Percentiles rank a stretch among this genome's conserved stretches.
Evolutionary conservation across 2,888 invertebrate species (phyloP).

Genomic region (Lobophora halterata): DNA sequence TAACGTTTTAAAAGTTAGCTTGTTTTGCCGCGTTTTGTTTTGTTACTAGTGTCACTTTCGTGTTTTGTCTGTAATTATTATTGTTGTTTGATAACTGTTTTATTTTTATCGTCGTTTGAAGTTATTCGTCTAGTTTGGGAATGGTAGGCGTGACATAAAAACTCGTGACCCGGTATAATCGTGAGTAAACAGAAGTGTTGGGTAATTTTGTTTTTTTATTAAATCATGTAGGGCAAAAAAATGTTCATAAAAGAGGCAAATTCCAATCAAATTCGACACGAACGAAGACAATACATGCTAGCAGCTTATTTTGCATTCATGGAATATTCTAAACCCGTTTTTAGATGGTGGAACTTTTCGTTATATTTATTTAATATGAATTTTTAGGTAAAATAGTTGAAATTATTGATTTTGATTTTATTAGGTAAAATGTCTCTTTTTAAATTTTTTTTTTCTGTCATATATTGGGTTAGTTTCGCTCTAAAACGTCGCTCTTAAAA

Average conservation of each 20-base stretch:
- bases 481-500: no score
- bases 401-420: no score
- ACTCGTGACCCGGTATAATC: slow-evolving; percentile 22
- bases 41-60: slow-evolving; percentile 49
- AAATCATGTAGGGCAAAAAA: slow-evolving; percentile 18
- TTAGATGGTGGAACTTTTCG: background rate
- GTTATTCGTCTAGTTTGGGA: slow-evolving; percentile 26
- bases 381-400: no score
- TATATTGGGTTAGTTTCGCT: no score
- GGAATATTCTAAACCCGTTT: slow-evolving; percentile 64
- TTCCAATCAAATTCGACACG: slow-evolving; percentile 65
- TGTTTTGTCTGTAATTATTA: slow-evolving; percentile 68
- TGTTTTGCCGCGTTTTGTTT: slow-evolving; percentile 60
- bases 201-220: slow-evolving; percentile 13
- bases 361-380: no score
- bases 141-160: slow-evolving; percentile 24
- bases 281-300: slow-evolving; percentile 62
- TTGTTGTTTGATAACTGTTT: slow-evolving; percentile 63
- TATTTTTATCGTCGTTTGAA: slow-evolving; percentile 47
- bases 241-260: slow-evolving; percentile 40
- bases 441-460: no score
- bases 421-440: no score
- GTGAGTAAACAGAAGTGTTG: slow-evolving; percentile 20
- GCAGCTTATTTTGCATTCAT: slow-evolving; percentile 76
- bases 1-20: slow-evolving; percentile 80